A percentile compares a stretch with the other conserved stretches of the same genome.
Conservation (phyloP, 2,797 vertebrate genomes). For the Harpagifer antarcticus region DNA sequence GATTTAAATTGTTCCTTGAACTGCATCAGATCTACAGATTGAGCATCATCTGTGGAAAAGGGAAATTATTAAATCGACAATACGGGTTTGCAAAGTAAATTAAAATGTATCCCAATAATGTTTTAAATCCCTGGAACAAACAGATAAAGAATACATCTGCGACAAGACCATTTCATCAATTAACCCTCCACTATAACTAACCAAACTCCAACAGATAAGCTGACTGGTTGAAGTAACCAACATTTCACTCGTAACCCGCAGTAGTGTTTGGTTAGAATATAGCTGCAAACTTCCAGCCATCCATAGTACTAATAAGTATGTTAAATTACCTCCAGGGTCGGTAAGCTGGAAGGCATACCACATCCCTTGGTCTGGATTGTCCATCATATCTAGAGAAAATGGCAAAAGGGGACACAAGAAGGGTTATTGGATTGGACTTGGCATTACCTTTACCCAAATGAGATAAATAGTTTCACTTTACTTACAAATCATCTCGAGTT, state of each 20-base stretch:
- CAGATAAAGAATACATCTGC: not conserved
- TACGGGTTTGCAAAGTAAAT: not conserved
- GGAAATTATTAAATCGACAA: not conserved
- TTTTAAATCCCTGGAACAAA: not conserved
- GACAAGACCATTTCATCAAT: not conserved
- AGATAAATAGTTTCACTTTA: conserved; percentile 69
- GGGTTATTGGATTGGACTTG: not conserved
- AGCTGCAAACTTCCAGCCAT: not conserved
- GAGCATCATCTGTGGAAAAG: conserved; percentile 80
- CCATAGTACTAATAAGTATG: too few species aligned
- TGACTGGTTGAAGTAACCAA: not conserved
- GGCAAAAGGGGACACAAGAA: conserved; percentile 1
- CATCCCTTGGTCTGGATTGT: conserved; percentile 84
- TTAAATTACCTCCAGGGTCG: conserved; percentile 83
- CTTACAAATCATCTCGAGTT: conserved; percentile 94
- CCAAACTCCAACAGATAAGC: not conserved
- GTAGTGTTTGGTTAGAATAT: not conserved
- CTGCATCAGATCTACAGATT: conserved; percentile 82
- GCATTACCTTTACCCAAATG: not conserved
- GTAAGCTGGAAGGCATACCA: conserved; percentile 91
- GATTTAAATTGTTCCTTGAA: conserved; percentile 90
- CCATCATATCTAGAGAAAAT: conserved; percentile 84
- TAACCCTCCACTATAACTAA: too few species aligned
- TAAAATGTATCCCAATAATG: not conserved
- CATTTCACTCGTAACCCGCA: not conserved